phyloP scores from a whole-genome alignment of 1,140 invertebrate genomes.

The Anthonomus grandis region DNA sequence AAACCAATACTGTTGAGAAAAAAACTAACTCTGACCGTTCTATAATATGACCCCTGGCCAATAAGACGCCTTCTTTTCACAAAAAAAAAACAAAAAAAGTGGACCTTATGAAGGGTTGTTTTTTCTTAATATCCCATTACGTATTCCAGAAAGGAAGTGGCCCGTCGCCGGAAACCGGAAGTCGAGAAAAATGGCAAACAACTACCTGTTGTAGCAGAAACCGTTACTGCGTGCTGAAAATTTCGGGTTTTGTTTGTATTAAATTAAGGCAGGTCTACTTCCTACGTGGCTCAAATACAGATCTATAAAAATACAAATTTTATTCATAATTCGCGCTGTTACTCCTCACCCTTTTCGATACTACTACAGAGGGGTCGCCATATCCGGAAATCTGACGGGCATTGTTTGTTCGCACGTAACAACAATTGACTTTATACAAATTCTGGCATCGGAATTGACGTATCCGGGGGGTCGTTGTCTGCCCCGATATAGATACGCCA shows the following conservation, averaged over 20 bases:
- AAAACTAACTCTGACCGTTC: no score
- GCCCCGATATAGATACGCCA: constrained; percentile 11
- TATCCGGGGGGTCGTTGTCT: not conserved
- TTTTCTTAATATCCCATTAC: constrained; percentile 8
- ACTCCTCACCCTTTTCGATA: no score
- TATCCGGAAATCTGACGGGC: no score
- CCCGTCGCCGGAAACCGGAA: not conserved
- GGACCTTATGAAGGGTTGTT: constrained; percentile 1
- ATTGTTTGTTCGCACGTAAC: not conserved
- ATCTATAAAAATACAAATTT: no score
- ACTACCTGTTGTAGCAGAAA: constrained; percentile 2
- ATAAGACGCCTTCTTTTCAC: constrained; percentile 9
- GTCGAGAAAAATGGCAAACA: not conserved
- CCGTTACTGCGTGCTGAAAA: no score
- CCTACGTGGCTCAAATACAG: no score
- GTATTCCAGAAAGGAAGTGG: constrained; percentile 11
- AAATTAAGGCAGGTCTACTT: no score
- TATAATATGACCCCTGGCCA: no score
- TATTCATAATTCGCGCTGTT: no score
- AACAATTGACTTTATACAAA: constrained; percentile 18
- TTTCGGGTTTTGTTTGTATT: no score
- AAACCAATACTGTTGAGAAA: no score
- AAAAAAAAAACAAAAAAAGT: constrained; percentile 6
- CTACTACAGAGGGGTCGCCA: no score
- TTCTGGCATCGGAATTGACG: constrained; percentile 10